Percentiles rank a stretch among this genome's conserved stretches.
phyloP scores from a whole-genome alignment of 2,797 vertebrate genomes.

The Sebastes minor region DNA sequence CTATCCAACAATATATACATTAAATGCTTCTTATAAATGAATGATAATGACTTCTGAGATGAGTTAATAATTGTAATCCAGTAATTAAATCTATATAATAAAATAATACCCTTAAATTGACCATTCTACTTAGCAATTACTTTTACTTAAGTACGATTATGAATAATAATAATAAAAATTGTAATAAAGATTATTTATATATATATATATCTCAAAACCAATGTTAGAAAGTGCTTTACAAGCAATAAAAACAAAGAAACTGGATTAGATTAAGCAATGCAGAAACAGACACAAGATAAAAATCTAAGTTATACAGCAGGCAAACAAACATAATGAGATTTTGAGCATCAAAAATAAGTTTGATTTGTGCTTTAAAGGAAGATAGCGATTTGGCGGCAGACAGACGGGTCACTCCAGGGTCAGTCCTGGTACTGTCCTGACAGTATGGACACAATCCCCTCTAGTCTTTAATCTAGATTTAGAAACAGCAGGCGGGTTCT shows the following conservation, averaged over 20 bases:
- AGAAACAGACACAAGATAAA: too few relatives aligned
- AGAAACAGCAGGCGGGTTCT: background rate
- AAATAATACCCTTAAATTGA: background rate
- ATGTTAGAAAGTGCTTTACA: background rate
- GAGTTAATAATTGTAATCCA: background rate
- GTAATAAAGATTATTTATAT: background rate
- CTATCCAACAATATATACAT: background rate
- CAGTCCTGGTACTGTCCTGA: too few relatives aligned
- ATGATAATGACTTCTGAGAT: background rate
- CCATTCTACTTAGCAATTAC: background rate
- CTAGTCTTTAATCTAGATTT: background rate
- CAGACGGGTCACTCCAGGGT: too few relatives aligned
- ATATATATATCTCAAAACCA: background rate
- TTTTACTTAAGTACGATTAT: background rate
- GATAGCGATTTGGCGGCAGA: too few relatives aligned
- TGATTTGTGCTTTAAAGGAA: too few relatives aligned
- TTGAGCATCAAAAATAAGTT: too few relatives aligned
- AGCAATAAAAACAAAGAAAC: background rate
- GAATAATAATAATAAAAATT: background rate
- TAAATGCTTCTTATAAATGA: background rate
- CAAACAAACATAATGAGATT: too few relatives aligned
- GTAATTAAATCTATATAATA: background rate
- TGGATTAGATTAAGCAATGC: background rate
- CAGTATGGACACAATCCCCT: too few relatives aligned
- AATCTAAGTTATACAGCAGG: too few relatives aligned